Percentiles rank a stretch among this genome's conserved stretches.
phyloP scores from a whole-genome alignment of 2,113 vertebrate genomes.

The Rattus rattus region DNA sequence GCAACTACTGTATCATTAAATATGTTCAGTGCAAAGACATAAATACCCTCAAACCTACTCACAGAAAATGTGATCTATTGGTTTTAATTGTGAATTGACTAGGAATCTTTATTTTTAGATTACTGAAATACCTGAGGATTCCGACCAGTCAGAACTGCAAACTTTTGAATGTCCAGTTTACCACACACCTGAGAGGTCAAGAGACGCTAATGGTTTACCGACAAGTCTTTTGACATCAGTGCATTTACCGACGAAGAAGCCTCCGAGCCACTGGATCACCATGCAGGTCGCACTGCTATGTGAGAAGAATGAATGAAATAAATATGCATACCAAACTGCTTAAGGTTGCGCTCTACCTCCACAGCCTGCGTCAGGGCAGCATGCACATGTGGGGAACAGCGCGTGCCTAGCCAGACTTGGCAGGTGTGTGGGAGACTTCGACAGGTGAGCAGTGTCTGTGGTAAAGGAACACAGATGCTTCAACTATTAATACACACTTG shows the following conservation, averaged over 20 bases:
- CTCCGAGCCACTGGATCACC: constrained; percentile 76
- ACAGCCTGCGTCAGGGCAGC: not conserved
- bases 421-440: not conserved
- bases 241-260: not conserved
- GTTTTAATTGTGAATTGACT: not conserved
- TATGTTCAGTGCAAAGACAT: not conserved
- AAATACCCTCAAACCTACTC: not conserved
- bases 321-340: not conserved
- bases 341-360: not conserved
- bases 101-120: not conserved
- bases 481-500: not conserved
- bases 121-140: not conserved
- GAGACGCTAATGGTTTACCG: not conserved
- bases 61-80: not conserved
- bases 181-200: constrained; percentile 46
- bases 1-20: not conserved
- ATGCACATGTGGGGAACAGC: too few species aligned
- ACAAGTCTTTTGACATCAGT: constrained; percentile 57
- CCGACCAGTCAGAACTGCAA: not conserved
- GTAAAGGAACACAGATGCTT: not conserved
- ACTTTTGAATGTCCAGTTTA: constrained; percentile 68
- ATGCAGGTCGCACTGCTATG: constrained; percentile 76
- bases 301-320: constrained; percentile 68
- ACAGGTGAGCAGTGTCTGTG: not conserved
- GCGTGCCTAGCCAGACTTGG: not conserved